phyloP scores from a whole-genome alignment of 1,140 invertebrate genomes.

The Lutraria rhynchaena region DNA sequence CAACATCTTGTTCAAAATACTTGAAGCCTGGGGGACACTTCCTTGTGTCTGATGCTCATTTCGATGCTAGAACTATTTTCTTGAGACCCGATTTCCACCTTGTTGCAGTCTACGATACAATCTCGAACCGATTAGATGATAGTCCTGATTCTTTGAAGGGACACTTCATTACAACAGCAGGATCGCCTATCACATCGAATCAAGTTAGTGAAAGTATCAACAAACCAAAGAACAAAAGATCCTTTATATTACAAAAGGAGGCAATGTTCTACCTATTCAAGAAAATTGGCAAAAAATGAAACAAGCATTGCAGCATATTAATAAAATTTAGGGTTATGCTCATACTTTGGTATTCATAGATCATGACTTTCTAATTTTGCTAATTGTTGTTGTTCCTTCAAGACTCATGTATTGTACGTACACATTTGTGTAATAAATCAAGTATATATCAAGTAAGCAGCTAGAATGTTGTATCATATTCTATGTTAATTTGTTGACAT shows the following conservation, averaged over 20 bases:
- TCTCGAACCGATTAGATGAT: background rate
- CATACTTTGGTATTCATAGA: no score
- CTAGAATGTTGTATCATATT: no score
- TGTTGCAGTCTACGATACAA: slow-evolving; percentile 8
- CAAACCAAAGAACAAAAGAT: slow-evolving; percentile 16
- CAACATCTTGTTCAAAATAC: slow-evolving; percentile 23
- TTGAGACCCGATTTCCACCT: background rate
- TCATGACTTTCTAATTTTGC: no score
- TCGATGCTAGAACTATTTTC: slow-evolving; percentile 34
- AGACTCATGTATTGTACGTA: no score
- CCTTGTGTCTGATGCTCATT: slow-evolving; percentile 42
- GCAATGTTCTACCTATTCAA: slow-evolving; percentile 37
- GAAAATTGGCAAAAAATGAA: no score
- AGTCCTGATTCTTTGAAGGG: background rate
- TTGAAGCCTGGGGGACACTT: slow-evolving; percentile 37
- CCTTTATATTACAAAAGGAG: slow-evolving; percentile 39
- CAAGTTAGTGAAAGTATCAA: slow-evolving; percentile 26
- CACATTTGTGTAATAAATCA: no score
- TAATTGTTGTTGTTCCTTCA: no score
- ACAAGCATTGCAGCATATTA: no score
- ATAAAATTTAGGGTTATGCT: no score
- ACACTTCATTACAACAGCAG: slow-evolving; percentile 11
- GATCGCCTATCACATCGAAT: background rate
- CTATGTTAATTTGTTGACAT: no score
- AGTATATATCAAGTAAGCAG: no score